These are phyloP conservation scores for Athetis lepigone DNA, from an alignment of 2,888 invertebrate species.

Conservation along the genomic window DNA sequence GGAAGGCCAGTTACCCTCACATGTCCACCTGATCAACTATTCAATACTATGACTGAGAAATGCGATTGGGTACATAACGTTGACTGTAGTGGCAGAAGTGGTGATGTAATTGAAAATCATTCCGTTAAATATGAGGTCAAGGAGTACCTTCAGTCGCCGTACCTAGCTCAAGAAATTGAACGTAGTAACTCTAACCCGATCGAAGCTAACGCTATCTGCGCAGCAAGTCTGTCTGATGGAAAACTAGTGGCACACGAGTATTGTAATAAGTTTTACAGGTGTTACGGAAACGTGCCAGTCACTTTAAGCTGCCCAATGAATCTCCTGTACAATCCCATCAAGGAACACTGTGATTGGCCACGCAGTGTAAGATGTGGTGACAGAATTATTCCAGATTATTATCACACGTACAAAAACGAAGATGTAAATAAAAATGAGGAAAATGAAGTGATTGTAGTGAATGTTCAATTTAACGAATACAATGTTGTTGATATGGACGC, in stretches of 20 bases:
- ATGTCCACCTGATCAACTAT: slow-evolving; percentile 64
- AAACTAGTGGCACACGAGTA: slow-evolving; percentile 64
- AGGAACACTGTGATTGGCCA: slow-evolving; percentile 65
- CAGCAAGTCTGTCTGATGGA: slow-evolving; percentile 54
- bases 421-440: no score
- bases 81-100: slow-evolving; percentile 65
- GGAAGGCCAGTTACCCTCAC: slow-evolving; percentile 62
- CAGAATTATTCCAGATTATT: slow-evolving; percentile 41
- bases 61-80: slow-evolving; percentile 74
- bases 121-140: neutral
- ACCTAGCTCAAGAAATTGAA: slow-evolving; percentile 12
- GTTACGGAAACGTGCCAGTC: slow-evolving; percentile 57
- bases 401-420: neutral
- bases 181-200: slow-evolving; percentile 27
- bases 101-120: slow-evolving; percentile 24
- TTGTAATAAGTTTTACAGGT: slow-evolving; percentile 67
- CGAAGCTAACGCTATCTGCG: slow-evolving; percentile 60
- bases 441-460: neutral
- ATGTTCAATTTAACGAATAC: neutral
- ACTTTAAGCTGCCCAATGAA: slow-evolving; percentile 52
- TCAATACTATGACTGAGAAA: slow-evolving; percentile 62
- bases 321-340: slow-evolving; percentile 62
- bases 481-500: neutral
- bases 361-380: slow-evolving; percentile 64
- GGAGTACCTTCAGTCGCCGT: neutral